Base-by-base conservation (phyloP, 2,113 vertebrate species). In the Sinocyclocheilus maitianheensis region DNA sequence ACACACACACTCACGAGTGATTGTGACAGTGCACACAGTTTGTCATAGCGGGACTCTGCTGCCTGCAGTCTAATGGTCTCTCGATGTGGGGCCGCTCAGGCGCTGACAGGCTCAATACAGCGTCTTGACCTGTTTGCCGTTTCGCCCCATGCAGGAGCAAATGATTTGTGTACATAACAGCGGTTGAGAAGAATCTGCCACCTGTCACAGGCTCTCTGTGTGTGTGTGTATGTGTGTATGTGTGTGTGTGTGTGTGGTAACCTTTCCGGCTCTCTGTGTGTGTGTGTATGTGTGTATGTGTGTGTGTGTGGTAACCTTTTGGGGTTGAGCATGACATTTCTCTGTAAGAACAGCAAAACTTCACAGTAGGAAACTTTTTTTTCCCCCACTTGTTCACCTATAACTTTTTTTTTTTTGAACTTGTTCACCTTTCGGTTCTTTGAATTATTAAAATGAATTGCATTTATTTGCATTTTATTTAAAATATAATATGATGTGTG, bases 161-260 rank as follows among this genome's bases (percentile, higher is more conserved):
- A 86, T 82, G 58, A 79, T 85, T 86, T 88, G 77, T 88, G 87
- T 88, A 83, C 62, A 86, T 71, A 87, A 85, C 86, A 84, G 80
- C 88, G 67, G 20, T 14, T 69, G 26, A 86, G 72, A 60, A 34
- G 43, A 88, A 83, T 84, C 82, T 67, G n/a, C 65, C 81, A 85
- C 82, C 72, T 86, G 89, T 85, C 53, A 46, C 60, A n/a, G 13
- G 53, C 24, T 72, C 4, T 11, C 30, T 40, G 34, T 20, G 34
- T 71, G 30, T 30, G 30, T 2, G 30, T 26, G 67, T 43, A 24
- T 65, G 67, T 40, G 69, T 84, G 82, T 77, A 1, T 26, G 26
- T 26, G 26, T 26, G 26, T 26, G 26, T 26, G 26, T 26, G 26
- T 26, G 26, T 26, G 26, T 26, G 26, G 26, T 26, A 26, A 26